Evolutionary conservation across 2,113 vertebrate species (phyloP), one percentile per base, ranked within the genome.

Genomic region (Grammomys dolichurus): DNA sequence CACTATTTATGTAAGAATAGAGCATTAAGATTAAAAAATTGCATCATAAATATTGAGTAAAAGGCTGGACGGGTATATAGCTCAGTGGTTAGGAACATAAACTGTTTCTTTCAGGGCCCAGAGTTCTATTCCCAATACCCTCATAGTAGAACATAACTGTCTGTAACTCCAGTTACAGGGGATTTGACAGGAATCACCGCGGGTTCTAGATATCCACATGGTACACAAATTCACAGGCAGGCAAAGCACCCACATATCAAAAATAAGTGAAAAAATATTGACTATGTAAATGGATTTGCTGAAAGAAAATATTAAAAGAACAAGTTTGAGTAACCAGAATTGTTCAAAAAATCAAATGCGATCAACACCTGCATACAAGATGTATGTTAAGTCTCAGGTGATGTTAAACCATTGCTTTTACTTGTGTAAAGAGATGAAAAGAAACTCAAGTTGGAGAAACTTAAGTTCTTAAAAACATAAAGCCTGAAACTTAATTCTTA

Each of bases 401-500:
- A 22, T 17, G 28, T 33, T 73, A 12, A 88, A 54, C 56, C 85
- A 43, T 31, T 33, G 48, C 2, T 36, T 60, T 56, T 51, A 56
- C 4, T 93, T 65, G 7, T 36, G 5, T 22, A 13, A 60, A 87
- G 43, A 70, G 67, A 87, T 58, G 85, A 56, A 3, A 19, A 26
- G 56, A 20, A 2, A 0, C 60, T 91, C 89, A 40, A 94, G 40
- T n/a, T 63, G 58, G 70, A 73, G 43, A 90, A 90, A 63, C 88
- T 60, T 97, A 96, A 73, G 17, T 96, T 96, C 91, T 96, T 95
- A 43, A 91, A 95, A 91, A 92, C 63, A 96, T 60, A 94, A 96
- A 96, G 56, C 31, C 69, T 89, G 78, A 97, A 96, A 86, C 56
- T 88, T 86, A 93, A 95, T 88, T 92, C 96, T 88, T 87, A 58